These are phyloP conservation scores for Cabera pusaria DNA, from an alignment of 2,888 invertebrate genomes.

Conservation along the genomic window DNA sequence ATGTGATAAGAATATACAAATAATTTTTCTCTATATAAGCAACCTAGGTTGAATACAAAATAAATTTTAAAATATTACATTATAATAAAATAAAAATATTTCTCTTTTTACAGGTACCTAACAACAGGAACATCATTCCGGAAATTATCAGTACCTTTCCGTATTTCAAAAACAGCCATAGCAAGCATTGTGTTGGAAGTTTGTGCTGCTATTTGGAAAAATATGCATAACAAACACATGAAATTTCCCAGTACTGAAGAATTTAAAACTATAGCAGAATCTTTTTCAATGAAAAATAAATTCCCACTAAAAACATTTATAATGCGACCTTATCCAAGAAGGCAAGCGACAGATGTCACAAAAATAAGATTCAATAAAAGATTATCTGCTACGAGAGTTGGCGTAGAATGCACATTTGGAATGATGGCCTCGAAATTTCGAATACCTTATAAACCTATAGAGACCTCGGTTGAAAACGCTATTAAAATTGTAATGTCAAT, in stretches of 20 bases:
- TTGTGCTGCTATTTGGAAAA: constrained; percentile 26
- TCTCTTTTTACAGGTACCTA: constrained; percentile 23
- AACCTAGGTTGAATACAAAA: constrained; percentile 4
- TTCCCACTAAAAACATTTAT: constrained; percentile 19
- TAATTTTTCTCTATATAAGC: constrained; percentile 15
- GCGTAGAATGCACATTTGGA: constrained; percentile 22
- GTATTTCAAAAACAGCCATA: constrained; percentile 31
- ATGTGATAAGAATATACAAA: constrained; percentile 17
- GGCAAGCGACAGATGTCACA: constrained; percentile 15
- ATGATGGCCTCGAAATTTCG: constrained; percentile 17
- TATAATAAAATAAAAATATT: constrained; percentile 15
- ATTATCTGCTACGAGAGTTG: constrained; percentile 23
- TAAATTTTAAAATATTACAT: constrained; percentile 3
- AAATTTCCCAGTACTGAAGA: constrained; percentile 27
- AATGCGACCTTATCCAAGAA: constrained; percentile 23
- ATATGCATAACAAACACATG: constrained; percentile 17
- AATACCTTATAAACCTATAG: constrained; percentile 17
- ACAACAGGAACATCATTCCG: constrained; percentile 25
- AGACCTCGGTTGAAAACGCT: constrained; percentile 19
- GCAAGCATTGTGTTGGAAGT: constrained; percentile 12
- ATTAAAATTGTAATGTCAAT: constrained; percentile 17
- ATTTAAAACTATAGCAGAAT: constrained; percentile 21
- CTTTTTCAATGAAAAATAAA: constrained; percentile 23
- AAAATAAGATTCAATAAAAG: constrained; percentile 26
- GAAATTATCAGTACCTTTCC: constrained; percentile 26